Evolutionary conservation across 2,888 invertebrate genomes (phyloP).

Genomic region (Cepaea hortensis): DNA sequence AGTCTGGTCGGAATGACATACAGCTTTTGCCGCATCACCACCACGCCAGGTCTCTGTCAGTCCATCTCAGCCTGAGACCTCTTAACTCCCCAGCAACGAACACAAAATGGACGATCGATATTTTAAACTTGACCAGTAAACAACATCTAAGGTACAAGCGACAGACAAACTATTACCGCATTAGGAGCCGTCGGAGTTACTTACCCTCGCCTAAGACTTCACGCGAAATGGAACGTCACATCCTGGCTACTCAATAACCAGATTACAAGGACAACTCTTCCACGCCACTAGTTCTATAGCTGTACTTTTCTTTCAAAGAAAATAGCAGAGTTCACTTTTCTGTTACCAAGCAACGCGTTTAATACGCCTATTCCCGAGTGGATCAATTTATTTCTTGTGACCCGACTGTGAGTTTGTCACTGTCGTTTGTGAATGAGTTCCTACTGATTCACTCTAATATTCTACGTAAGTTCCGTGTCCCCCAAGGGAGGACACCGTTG

Average conservation of each 20-base stretch:
- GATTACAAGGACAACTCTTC: background rate
- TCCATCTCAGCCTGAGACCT: too few species aligned
- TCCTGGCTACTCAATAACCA: background rate
- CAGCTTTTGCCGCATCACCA: too few species aligned
- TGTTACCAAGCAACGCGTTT: background rate
- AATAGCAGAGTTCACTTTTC: background rate
- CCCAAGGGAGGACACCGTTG: background rate
- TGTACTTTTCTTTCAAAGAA: background rate
- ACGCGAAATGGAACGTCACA: background rate
- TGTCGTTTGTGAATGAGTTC: background rate
- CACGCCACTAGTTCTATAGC: too few species aligned
- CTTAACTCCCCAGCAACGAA: too few species aligned
- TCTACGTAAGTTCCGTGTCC: background rate
- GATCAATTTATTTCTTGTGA: background rate
- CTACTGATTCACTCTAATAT: background rate
- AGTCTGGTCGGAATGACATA: too few species aligned
- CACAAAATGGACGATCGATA: background rate
- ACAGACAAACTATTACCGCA: conserved; percentile 2
- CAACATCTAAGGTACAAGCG: background rate
- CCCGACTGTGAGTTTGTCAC: background rate
- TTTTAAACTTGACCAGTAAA: background rate
- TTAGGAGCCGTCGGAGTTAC: background rate
- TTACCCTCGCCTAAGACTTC: background rate
- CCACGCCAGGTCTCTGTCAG: too few species aligned
- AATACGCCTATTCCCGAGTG: background rate